A percentile compares a stretch with the other conserved stretches of the same genome.
These are phyloP conservation scores for Epinotia demarniana DNA, from an alignment of 2,888 invertebrate genomes.

Conservation along the genomic window DNA sequence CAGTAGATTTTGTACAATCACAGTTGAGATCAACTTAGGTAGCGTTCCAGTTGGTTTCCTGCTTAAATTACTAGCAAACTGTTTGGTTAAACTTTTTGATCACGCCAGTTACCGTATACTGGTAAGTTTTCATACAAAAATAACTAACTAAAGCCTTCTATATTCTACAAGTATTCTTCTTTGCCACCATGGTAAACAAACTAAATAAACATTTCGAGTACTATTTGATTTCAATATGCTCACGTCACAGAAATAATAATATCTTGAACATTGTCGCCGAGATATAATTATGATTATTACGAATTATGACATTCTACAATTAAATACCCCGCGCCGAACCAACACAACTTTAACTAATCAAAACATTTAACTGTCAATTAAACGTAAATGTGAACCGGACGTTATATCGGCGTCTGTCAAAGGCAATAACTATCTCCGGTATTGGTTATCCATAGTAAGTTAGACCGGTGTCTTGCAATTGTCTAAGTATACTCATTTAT, in stretches of 20 bases:
- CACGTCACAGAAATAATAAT: no score
- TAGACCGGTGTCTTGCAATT: not conserved
- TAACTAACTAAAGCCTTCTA: no score
- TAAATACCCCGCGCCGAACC: not conserved
- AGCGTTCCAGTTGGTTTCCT: not conserved
- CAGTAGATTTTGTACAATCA: not conserved
- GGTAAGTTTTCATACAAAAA: no score
- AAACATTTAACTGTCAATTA: slow-evolving; percentile 21
- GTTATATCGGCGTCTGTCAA: not conserved
- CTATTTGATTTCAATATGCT: no score
- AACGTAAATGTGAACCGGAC: not conserved
- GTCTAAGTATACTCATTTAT: not conserved
- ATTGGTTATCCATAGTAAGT: not conserved
- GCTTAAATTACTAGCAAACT: not conserved
- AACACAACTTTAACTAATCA: not conserved
- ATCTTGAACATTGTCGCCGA: no score
- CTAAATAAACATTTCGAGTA: no score
- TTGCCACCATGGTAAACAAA: no score
- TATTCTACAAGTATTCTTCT: no score
- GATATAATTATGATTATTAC: no score
- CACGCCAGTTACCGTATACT: not conserved
- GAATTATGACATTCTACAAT: not conserved
- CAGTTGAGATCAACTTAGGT: not conserved
- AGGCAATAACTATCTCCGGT: not conserved
- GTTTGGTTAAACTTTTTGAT: not conserved